Base-by-base conservation (phyloP, 2,888 invertebrate genomes). In the Diarsia brunnea region DNA sequence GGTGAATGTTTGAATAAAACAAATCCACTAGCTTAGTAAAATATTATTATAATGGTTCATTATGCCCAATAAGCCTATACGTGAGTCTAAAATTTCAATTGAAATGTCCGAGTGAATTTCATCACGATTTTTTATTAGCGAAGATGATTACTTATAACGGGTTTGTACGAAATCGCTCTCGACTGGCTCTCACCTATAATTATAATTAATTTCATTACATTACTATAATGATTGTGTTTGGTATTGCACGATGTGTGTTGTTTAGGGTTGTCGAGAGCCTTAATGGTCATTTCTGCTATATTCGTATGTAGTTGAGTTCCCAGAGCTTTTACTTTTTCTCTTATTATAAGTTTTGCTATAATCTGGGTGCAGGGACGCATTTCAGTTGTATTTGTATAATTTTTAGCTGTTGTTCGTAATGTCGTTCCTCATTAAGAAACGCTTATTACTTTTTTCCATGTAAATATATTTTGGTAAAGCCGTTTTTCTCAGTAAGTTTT, bases 141-240 rank as follows among this genome's bases (percentile, higher is more conserved):
- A 75, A 84, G 72, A 80, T 74, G 58, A 82, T 87, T 82, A 84
- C 47, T 72, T 73, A 67, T 75, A 88, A 86, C 87, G 85, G 75
- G 84, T 83, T 85, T 75, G 76, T 78, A 82, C 69, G 71, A 82
- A 86, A 78, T 79, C 69, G 70, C 70, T 87, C 79, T 84, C 84
- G 85, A 88, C 88, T 85, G 70, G 78, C 88, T 87, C 75, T 79
- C 91, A 89, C 91, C 87, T 91, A 90, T 92, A 93, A 94, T 95
- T 94, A 94, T 91, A 94, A 94, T 93, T 93, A 93, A 93, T 93
- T 93, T 93, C 87, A 89, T 91, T 92, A 91, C 89, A 91, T 92
- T 93, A 92, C 89, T 90, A 85, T 92, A 92, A 93, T 93, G 90
- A 90, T 89, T 87, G 87, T 89, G 87, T 87, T 88, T 88, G 88